Percentiles rank a stretch among this genome's conserved stretches.
Conservation (phyloP, 2,888 invertebrate genomes). For the Flabesymbios commensalis region DNA sequence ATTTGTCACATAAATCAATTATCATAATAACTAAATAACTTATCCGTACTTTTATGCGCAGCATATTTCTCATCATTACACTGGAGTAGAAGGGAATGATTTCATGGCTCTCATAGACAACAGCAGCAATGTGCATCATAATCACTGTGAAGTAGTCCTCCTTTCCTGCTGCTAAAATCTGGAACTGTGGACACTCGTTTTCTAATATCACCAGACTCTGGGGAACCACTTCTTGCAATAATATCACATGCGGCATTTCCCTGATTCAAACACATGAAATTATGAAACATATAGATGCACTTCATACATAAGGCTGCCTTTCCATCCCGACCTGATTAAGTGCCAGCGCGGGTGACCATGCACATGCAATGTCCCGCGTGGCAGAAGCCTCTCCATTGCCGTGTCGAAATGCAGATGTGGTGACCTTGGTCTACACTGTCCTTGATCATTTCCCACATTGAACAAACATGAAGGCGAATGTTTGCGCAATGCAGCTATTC, state of each 20-base stretch:
- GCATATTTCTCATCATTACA: slow-evolving; percentile 65
- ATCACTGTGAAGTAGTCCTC: slow-evolving; percentile 63
- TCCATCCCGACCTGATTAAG: too few relatives aligned
- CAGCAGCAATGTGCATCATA: slow-evolving; percentile 60
- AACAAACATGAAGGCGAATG: too few relatives aligned
- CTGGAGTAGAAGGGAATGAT: slow-evolving; percentile 63
- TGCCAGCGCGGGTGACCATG: too few relatives aligned
- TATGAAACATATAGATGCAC: too few relatives aligned
- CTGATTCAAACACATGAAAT: slow-evolving; percentile 59
- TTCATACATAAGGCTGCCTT: too few relatives aligned
- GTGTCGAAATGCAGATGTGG: too few relatives aligned
- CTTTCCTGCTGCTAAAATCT: slow-evolving; percentile 27
- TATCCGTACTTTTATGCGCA: slow-evolving; percentile 62
- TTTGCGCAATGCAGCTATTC: too few relatives aligned
- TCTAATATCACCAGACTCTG: slow-evolving; percentile 61
- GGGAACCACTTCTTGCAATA: slow-evolving; percentile 67
- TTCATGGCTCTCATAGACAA: slow-evolving; percentile 58
- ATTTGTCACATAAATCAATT: neutral
- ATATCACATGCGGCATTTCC: slow-evolving; percentile 66
- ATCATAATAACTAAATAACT: neutral
- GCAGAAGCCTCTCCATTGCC: too few relatives aligned
- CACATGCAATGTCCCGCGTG: too few relatives aligned
- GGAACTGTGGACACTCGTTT: slow-evolving; percentile 46
- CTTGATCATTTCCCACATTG: too few relatives aligned
- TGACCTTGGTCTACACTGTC: too few relatives aligned